Conservation (phyloP, 2,888 invertebrate species). For the Myathropa florea region DNA sequence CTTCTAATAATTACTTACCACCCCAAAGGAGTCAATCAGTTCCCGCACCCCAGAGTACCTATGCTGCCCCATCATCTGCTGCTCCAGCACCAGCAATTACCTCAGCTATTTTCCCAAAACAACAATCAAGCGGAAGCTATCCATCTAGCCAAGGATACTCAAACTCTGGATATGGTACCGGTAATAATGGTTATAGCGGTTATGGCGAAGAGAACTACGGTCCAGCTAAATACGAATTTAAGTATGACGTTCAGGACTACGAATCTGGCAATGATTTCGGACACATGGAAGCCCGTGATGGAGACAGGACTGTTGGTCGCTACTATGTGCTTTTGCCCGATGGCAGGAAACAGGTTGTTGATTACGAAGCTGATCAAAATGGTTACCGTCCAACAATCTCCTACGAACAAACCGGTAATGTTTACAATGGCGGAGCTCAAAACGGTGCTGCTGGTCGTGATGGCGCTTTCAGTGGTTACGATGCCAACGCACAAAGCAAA, state of each 20-base stretch:
- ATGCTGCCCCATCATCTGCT: slow-evolving; percentile 77
- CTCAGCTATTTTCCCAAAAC: slow-evolving; percentile 81
- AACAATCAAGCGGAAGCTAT: slow-evolving; percentile 64
- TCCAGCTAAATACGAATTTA: slow-evolving; percentile 86
- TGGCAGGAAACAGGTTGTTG: slow-evolving; percentile 86
- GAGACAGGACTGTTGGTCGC: slow-evolving; percentile 84
- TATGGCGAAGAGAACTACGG: slow-evolving; percentile 81
- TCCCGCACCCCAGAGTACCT: slow-evolving; percentile 75
- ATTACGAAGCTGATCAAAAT: slow-evolving; percentile 86
- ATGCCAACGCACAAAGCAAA: slow-evolving; percentile 73
- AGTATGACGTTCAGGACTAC: slow-evolving; percentile 86
- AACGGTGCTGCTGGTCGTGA: slow-evolving; percentile 71
- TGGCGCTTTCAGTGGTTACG: slow-evolving; percentile 62
- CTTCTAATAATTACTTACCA: slow-evolving; percentile 76
- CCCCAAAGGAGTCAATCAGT: slow-evolving; percentile 81
- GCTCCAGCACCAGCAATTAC: slow-evolving; percentile 81
- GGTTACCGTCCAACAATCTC: slow-evolving; percentile 86
- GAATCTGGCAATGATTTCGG: slow-evolving; percentile 86
- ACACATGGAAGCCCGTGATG: slow-evolving; percentile 85
- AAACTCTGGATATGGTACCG: slow-evolving; percentile 52
- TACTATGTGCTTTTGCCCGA: slow-evolving; percentile 86
- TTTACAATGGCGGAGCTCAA: slow-evolving; percentile 73
- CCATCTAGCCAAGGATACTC: slow-evolving; percentile 53
- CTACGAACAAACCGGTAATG: slow-evolving; percentile 83
- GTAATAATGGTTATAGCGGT: slow-evolving; percentile 61